These are phyloP conservation scores for Agonopterix arenella DNA, from an alignment of 2,888 invertebrate genomes.

Conservation along the genomic window DNA sequence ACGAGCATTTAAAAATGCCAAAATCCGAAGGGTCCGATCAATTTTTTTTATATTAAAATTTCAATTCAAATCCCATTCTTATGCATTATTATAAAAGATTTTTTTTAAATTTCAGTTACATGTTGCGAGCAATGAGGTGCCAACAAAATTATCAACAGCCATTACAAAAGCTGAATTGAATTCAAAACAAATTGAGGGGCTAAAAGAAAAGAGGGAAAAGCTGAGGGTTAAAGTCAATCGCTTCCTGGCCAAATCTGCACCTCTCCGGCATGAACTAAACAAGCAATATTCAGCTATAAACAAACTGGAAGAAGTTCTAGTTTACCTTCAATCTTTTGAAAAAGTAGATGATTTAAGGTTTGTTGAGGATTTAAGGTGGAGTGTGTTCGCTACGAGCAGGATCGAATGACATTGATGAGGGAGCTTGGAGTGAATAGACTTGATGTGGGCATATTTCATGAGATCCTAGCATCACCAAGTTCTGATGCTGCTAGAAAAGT, in stretches of 20 bases:
- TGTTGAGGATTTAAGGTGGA: too few relatives aligned
- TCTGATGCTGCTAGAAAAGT: too few relatives aligned
- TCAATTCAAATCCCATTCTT: too few relatives aligned
- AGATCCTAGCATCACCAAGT: too few relatives aligned
- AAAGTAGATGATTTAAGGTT: slow-evolving; percentile 85
- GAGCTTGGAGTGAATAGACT: too few relatives aligned
- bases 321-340: slow-evolving; percentile 83
- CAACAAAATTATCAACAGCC: slow-evolving; percentile 78
- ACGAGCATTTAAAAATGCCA: too few relatives aligned
- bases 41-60: too few relatives aligned
- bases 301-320: slow-evolving; percentile 76
- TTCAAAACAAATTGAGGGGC: slow-evolving; percentile 61
- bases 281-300: slow-evolving; percentile 60
- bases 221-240: slow-evolving; percentile 50
- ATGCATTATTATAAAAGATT: too few relatives aligned
- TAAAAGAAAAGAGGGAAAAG: slow-evolving; percentile 64
- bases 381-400: too few relatives aligned
- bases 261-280: slow-evolving; percentile 61
- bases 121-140: slow-evolving; percentile 78
- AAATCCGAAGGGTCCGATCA: too few relatives aligned
- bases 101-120: slow-evolving; percentile 69
- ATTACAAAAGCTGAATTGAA: slow-evolving; percentile 79
- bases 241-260: slow-evolving; percentile 54
- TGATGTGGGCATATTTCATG: too few relatives aligned
- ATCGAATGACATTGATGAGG: too few relatives aligned